Evolutionary conservation across 2,113 vertebrate species (phyloP).

Genomic region (Dromas ardeola): DNA sequence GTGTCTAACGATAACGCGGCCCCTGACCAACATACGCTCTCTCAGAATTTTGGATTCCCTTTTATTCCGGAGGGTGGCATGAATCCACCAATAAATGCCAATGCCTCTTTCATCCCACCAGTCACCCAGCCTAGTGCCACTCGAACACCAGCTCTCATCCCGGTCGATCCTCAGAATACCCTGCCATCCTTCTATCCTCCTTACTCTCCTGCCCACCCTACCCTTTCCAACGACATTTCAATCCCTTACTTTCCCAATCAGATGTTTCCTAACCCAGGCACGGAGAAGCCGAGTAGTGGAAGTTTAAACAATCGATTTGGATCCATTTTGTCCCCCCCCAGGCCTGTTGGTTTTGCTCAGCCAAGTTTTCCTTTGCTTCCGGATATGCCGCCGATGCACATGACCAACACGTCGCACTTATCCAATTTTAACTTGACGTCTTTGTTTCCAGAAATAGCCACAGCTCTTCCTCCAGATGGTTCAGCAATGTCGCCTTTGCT

Average conservation of each 20-base stretch:
- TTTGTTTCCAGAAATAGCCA: slow-evolving; percentile 95
- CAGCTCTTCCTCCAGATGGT: slow-evolving; percentile 91
- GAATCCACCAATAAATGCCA: slow-evolving; percentile 94
- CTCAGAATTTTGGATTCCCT: slow-evolving; percentile 95
- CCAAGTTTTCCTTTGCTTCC: slow-evolving; percentile 94
- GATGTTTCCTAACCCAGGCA: slow-evolving; percentile 94
- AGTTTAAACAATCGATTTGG: slow-evolving; percentile 94
- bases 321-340: slow-evolving; percentile 96
- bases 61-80: slow-evolving; percentile 94
- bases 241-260: slow-evolving; percentile 97
- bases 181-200: slow-evolving; percentile 95
- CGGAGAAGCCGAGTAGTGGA: slow-evolving; percentile 87
- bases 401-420: slow-evolving; percentile 92
- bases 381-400: slow-evolving; percentile 95
- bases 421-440: slow-evolving; percentile 98
- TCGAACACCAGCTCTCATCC: slow-evolving; percentile 90
- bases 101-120: slow-evolving; percentile 92
- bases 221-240: slow-evolving; percentile 93
- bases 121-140: slow-evolving; percentile 89
- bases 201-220: slow-evolving; percentile 96
- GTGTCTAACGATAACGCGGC: slow-evolving; percentile 84
- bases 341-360: slow-evolving; percentile 94
- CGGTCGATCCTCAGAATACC: slow-evolving; percentile 93
- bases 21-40: slow-evolving; percentile 88
- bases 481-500: slow-evolving; percentile 96